A percentile compares a stretch with the other conserved stretches of the same genome.
phyloP scores from a whole-genome alignment of 2,797 vertebrate species.

The Scomberomorus guttatus region DNA sequence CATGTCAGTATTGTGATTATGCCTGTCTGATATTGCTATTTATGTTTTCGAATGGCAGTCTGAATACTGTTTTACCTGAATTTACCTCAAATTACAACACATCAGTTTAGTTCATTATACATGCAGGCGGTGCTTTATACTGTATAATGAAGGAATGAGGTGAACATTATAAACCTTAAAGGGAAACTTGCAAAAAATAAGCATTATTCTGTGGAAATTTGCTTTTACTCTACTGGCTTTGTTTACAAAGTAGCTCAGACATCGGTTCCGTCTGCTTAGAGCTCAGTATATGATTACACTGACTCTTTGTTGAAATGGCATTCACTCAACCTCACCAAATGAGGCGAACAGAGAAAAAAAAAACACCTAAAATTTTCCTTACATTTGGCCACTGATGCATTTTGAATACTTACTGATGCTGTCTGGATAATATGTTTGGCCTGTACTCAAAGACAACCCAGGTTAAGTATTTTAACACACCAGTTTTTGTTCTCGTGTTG shows the following conservation, averaged over 20 bases:
- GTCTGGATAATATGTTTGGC: slow-evolving; percentile 51
- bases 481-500: slow-evolving; percentile 31
- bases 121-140: not conserved
- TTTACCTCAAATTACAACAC: not conserved
- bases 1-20: not conserved
- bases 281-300: slow-evolving; percentile 5
- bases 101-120: no score
- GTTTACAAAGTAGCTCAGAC: slow-evolving; percentile 24
- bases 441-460: slow-evolving; percentile 38
- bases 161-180: not conserved
- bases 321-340: slow-evolving; percentile 5
- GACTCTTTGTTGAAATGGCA: slow-evolving; percentile 11
- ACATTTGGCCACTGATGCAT: slow-evolving; percentile 10
- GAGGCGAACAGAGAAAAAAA: slow-evolving; percentile 8
- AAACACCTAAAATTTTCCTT: slow-evolving; percentile 33
- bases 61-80: not conserved
- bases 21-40: not conserved
- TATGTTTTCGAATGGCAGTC: not conserved
- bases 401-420: slow-evolving; percentile 9
- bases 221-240: slow-evolving; percentile 28
- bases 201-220: slow-evolving; percentile 13
- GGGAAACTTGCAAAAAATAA: not conserved
- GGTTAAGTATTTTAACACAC: slow-evolving; percentile 62
- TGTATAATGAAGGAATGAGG: not conserved
- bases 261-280: not conserved